These are phyloP conservation scores for Malthinus seriepunctatus DNA, from an alignment of 2,888 invertebrate genomes.

Conservation along the genomic window DNA sequence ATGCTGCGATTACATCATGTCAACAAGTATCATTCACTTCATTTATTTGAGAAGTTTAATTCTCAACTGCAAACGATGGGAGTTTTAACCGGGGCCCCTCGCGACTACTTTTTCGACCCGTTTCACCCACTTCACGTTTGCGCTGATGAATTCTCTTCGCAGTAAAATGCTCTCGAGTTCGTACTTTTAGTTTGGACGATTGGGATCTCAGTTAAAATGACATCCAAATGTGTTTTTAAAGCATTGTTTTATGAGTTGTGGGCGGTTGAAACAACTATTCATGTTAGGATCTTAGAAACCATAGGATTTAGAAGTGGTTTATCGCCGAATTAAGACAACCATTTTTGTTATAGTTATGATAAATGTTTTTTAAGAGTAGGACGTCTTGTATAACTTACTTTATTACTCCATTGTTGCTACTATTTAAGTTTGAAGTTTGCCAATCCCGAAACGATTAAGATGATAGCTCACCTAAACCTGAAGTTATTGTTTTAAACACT, in stretches of 20 bases:
- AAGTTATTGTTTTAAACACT: no score
- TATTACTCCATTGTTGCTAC: no score
- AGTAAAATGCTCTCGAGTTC: not conserved
- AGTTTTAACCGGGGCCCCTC: conserved; percentile 28
- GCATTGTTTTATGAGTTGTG: conserved; percentile 28
- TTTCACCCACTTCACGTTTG: conserved; percentile 26
- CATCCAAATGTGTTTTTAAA: conserved; percentile 29
- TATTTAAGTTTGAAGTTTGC: no score
- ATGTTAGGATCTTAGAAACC: conserved; percentile 10
- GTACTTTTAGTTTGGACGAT: conserved; percentile 10
- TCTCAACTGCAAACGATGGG: conserved; percentile 27
- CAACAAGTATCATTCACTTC: conserved; percentile 25
- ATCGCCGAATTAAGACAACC: not conserved
- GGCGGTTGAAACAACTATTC: conserved; percentile 18
- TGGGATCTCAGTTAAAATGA: conserved; percentile 18
- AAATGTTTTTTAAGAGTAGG: no score
- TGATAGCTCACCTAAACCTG: no score
- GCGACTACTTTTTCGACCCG: conserved; percentile 24
- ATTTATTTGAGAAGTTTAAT: conserved; percentile 30
- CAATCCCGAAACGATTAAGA: no score
- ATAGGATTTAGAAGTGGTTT: conserved; percentile 2
- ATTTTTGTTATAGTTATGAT: no score
- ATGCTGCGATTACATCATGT: conserved; percentile 19
- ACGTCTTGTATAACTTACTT: no score
- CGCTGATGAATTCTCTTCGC: conserved; percentile 16